These are phyloP conservation scores for Erebia palarica DNA, from an alignment of 2,888 invertebrate genomes.

Conservation along the genomic window DNA sequence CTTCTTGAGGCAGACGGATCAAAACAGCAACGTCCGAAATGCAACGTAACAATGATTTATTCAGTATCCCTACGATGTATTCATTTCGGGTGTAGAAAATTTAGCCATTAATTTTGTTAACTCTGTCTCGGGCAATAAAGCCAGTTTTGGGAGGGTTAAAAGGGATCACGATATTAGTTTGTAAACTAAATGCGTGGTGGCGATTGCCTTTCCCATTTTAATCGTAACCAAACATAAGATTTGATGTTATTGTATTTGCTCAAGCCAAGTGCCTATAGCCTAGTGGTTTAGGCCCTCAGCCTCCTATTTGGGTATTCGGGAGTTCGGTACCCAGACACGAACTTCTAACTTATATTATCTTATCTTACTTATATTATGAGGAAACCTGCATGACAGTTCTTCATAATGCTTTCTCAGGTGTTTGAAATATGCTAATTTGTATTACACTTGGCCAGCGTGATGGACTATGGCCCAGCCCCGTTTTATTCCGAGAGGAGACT, in stretches of 20 bases:
- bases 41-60: conserved; percentile 80
- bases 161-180: conserved; percentile 62
- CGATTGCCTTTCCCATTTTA: conserved; percentile 50
- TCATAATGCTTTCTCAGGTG: too few relatives aligned
- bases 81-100: conserved; percentile 82
- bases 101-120: conserved; percentile 82
- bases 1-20: conserved; percentile 38
- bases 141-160: conserved; percentile 62
- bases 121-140: conserved; percentile 75
- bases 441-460: too few relatives aligned
- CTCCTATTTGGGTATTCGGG: neutral
- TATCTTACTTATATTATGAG: too few relatives aligned
- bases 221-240: conserved; percentile 7
- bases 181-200: conserved; percentile 54
- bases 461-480: too few relatives aligned
- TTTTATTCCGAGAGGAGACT: too few relatives aligned
- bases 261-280: too few relatives aligned
- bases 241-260: conserved; percentile 5
- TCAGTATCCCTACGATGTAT: conserved; percentile 74
- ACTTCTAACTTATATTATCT: too few relatives aligned
- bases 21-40: conserved; percentile 62
- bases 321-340: too few relatives aligned
- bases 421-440: too few relatives aligned
- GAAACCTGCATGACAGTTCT: too few relatives aligned
- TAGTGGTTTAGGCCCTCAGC: too few relatives aligned